A percentile compares a stretch with the other conserved stretches of the same genome.
Evolutionary conservation across 2,797 vertebrate species (phyloP).

Genomic region (Carapus acus): DNA sequence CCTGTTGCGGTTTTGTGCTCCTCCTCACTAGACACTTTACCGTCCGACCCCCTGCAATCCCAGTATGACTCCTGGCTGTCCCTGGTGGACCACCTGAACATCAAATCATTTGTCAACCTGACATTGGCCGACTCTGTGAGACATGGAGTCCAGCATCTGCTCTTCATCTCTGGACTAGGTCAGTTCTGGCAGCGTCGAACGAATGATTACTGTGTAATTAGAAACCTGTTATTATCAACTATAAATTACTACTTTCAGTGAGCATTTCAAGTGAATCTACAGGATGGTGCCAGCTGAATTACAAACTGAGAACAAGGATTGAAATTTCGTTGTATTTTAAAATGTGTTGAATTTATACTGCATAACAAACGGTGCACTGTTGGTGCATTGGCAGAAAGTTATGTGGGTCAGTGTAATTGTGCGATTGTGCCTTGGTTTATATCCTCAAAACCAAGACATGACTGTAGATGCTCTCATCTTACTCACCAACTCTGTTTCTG

Average conservation of each 20-base stretch:
- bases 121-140: conserved; percentile 81
- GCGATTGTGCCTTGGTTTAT: background rate
- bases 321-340: too few relatives aligned
- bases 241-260: too few relatives aligned
- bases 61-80: conserved; percentile 86
- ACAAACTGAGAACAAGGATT: too few relatives aligned
- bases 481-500: background rate
- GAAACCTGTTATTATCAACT: too few relatives aligned
- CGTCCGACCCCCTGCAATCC: conserved; percentile 82
- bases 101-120: conserved; percentile 89
- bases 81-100: conserved; percentile 87
- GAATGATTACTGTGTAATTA: too few relatives aligned
- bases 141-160: conserved; percentile 83
- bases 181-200: conserved; percentile 40
- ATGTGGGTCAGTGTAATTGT: too few relatives aligned
- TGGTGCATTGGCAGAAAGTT: too few relatives aligned
- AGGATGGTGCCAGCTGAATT: too few relatives aligned
- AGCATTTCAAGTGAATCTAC: too few relatives aligned
- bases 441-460: background rate
- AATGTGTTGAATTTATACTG: too few relatives aligned
- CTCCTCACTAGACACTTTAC: conserved; percentile 69
- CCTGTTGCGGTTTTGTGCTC: conserved; percentile 2
- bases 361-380: too few relatives aligned
- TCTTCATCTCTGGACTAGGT: conserved; percentile 92
- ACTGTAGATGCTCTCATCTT: background rate